phyloP scores from a whole-genome alignment of 2,797 vertebrate species.

The Sternarchorhynchus goeldii region DNA sequence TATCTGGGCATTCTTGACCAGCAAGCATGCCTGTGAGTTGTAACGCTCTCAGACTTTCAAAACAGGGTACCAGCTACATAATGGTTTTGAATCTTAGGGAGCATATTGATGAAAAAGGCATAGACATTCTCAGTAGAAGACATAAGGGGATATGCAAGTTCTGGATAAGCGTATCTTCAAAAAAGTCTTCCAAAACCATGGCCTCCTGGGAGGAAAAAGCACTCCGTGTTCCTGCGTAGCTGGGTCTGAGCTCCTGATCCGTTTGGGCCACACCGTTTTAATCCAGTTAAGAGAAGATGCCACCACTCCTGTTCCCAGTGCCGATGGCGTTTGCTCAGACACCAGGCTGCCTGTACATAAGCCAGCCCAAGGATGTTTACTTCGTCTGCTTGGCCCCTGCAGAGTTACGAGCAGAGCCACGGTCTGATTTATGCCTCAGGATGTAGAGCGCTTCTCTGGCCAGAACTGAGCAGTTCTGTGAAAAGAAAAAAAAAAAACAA shows the following conservation, averaged over 20 bases:
- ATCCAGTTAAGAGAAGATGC: constrained; percentile 52
- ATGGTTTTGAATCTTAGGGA: no score
- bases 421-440: constrained; percentile 69
- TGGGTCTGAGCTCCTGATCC: constrained; percentile 37
- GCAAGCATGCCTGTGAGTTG: no score
- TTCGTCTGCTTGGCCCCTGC: constrained; percentile 55
- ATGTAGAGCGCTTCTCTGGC: constrained; percentile 57
- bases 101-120: no score
- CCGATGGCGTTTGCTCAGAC: constrained; percentile 24
- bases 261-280: constrained; percentile 44
- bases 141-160: no score
- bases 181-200: constrained; percentile 36
- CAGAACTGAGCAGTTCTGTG: constrained; percentile 52
- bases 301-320: constrained; percentile 49
- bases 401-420: constrained; percentile 57
- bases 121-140: no score
- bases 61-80: no score
- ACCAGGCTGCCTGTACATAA: constrained; percentile 32
- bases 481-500: constrained; percentile 54
- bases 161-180: no score
- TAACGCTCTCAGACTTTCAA: no score
- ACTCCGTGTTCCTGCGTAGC: constrained; percentile 47
- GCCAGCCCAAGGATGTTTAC: constrained; percentile 60
- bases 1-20: no score
- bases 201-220: constrained; percentile 31